A percentile compares a stretch with the other conserved stretches of the same genome.
Evolutionary conservation across 2,888 invertebrate species (phyloP).

Genomic region (Amphipoea lucens): DNA sequence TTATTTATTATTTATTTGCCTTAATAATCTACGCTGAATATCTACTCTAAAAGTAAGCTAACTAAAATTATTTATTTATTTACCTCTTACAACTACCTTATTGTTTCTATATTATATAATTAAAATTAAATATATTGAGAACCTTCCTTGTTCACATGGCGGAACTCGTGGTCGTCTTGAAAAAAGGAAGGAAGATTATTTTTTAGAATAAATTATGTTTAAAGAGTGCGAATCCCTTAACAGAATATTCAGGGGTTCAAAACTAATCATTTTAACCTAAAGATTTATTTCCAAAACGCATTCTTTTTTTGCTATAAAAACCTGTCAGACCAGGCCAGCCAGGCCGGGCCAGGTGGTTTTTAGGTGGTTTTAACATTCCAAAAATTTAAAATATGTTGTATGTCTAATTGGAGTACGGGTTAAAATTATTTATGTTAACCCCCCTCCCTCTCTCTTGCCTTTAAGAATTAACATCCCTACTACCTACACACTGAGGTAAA

Average conservation of each 20-base stretch:
- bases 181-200: conserved; percentile 22
- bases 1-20: not conserved
- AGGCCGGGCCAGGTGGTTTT: too few relatives aligned
- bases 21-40: not conserved
- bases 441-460: too few relatives aligned
- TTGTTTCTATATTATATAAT: conserved; percentile 9
- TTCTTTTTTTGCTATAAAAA: not conserved
- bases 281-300: not conserved
- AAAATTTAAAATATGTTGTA: not conserved
- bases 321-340: not conserved
- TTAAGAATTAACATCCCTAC: conserved; percentile 1
- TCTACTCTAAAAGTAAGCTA: not conserved
- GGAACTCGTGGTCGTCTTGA: conserved; percentile 34
- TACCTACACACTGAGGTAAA: not conserved
- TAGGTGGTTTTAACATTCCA: not conserved
- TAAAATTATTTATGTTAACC: not conserved
- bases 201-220: not conserved
- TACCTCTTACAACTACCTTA: not conserved
- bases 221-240: not conserved
- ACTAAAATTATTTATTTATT: not conserved
- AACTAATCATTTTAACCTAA: not conserved
- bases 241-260: conserved; percentile 3
- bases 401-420: not conserved
- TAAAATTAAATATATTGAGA: conserved; percentile 12
- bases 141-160: conserved; percentile 41